Evolutionary conservation across 2,113 vertebrate genomes (phyloP), one percentile per base, ranked within the genome.

Genomic region (Actenoides hombroni): DNA sequence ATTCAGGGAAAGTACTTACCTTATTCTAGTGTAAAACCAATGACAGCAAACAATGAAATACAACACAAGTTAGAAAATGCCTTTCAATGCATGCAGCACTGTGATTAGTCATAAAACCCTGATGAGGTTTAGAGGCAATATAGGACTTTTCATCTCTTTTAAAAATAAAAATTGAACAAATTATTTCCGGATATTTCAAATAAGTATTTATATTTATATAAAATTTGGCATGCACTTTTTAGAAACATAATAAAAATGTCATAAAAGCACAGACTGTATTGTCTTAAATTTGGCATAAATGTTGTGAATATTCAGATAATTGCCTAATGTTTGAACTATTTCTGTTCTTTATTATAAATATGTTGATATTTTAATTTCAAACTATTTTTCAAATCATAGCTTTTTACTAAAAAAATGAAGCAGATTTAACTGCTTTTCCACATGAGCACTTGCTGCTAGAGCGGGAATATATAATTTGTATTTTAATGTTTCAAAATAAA

Each of bases 11-110:
- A 98, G 93, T 82, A 99, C 99, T 99, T 99, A 99, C 99, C 99
- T 99, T 98, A 99, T 98, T 98, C 99, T 99, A 99, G 98, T 99
- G 98, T 98, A 99, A 99, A 99, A 99, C 98, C 99, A 99, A 97
- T 99, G 99, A 99, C 98, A 99, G 99, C 99, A 99, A 99, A 99
- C 99, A 99, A 99, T 99, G 99, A 99, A 99, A 99, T 99, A 99
- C 98, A 99, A 99, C 98, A 99, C 98, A 99, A 98, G 98, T 99
- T 99, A 99, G 99, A 99, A 99, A 98, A 98, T 99, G 98, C 98
- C 98, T 99, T 99, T 99, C 98, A 98, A 98, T 98, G 98, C 98
- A 98, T 98, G 98, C 98, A 98, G 98, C 98, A 98, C 98, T 98
- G 98, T 98, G 98, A 98, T 99, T 99, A 98, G 97, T 99, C 98